These are phyloP conservation scores for Prunella himalayana DNA, from an alignment of 2,113 vertebrate genomes.

Conservation along the genomic window DNA sequence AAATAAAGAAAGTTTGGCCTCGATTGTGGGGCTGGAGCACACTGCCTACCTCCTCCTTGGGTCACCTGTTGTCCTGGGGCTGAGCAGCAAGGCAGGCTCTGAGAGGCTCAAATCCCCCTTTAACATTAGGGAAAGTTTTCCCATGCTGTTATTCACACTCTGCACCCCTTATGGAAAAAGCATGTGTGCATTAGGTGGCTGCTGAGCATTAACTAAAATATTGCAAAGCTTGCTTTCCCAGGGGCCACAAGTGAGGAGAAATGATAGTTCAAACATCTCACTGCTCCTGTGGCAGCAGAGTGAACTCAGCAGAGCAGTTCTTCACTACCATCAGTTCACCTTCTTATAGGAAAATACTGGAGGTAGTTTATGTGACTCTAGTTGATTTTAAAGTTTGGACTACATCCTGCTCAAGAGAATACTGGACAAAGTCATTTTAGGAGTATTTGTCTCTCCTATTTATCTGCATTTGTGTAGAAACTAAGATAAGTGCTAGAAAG, in stretches of 20 bases:
- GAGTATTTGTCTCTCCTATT: not conserved
- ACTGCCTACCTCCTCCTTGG: not conserved
- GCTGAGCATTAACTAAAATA: not conserved
- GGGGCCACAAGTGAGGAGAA: not conserved
- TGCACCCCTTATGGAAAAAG: not conserved
- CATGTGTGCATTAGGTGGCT: not conserved
- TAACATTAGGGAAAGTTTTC: not conserved
- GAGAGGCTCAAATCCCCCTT: not conserved
- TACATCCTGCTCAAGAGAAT: not conserved
- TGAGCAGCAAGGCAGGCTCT: not conserved
- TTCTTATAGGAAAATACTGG: not conserved
- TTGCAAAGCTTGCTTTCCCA: not conserved
- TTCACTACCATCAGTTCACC: not conserved
- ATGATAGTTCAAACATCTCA: not conserved
- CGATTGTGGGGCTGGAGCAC: not conserved
- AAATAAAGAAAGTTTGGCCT: not conserved
- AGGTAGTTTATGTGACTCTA: not conserved
- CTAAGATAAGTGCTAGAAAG: not conserved
- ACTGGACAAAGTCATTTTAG: not conserved
- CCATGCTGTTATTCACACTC: not conserved
- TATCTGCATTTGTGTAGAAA: not conserved
- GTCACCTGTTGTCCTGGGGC: not conserved
- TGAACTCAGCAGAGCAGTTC: not conserved
- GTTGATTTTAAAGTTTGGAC: not conserved
- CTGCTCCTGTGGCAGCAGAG: not conserved